Evolutionary conservation across 2,113 vertebrate genomes (phyloP), one percentile per base, ranked within the genome.

Genomic region (Thamnophis sirtalis): DNA sequence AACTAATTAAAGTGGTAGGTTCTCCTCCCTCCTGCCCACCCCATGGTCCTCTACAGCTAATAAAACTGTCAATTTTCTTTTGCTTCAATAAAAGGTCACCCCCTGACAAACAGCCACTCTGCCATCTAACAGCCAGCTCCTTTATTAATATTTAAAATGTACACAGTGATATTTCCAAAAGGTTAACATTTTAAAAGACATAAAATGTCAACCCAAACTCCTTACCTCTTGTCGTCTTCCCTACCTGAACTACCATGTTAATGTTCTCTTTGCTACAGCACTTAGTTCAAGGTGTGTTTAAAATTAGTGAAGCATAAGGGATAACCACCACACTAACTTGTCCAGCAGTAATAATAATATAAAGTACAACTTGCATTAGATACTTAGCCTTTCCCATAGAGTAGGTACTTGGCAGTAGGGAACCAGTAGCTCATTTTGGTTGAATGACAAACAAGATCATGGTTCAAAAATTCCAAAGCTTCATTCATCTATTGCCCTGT

Each of bases 131-230:
- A 97, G 96, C 94, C 95, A 97, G 93, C 93, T 95, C 96, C 97
- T 97, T 97, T 98, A 99, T 99, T 98, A 98, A 98, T 99, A 98
- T 98, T 99, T 98, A 98, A 98, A 98, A 98, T 98, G 97, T 99
- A 98, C 98, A 98, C 98, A 98, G 97, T 98, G 98, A 98, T 99
- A 98, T 99, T 99, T 98, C 96, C 93, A 97, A 99, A 98, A 99
- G 99, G 98, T 99, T 98, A 98, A 96, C 95, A 94, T 96, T 97
- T 97, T 98, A 98, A 98, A 98, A 98, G 96, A 97, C 94, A 96
- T 95, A 96, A 98, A 98, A 98, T 97, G 97, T 97, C 97, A 97
- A 91, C 96, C 93, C 93, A 96, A 97, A 97, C 97, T 96, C 95
- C 94, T 95, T 89, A 56, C 73, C 90, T 93, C 51, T 86, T 60